A percentile compares a stretch with the other conserved stretches of the same genome.
These are phyloP conservation scores for Penaeus chinensis DNA, from an alignment of 1,140 invertebrate species.

Conservation along the genomic window DNA sequence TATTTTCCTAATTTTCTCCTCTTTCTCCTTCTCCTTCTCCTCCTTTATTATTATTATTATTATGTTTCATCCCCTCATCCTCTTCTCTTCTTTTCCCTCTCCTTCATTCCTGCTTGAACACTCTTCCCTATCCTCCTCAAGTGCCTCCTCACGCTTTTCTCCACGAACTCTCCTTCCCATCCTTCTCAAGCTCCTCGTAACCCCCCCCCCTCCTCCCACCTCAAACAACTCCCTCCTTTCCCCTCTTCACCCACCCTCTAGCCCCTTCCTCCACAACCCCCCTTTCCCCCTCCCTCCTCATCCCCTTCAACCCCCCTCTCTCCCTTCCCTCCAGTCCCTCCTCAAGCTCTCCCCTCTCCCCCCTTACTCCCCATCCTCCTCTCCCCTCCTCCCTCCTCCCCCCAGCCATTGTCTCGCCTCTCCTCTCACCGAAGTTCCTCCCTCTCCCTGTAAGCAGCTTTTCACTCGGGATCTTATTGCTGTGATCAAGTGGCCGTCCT, in stretches of 20 bases:
- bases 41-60: background rate
- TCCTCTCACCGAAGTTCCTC: too few species aligned
- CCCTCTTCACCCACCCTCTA: background rate
- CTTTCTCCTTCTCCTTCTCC: background rate
- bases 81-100: background rate
- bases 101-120: too few species aligned
- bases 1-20: background rate
- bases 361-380: background rate
- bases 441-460: too few species aligned
- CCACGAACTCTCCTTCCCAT: too few species aligned
- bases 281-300: background rate
- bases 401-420: too few species aligned
- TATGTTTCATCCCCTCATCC: background rate
- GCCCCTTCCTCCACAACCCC: background rate
- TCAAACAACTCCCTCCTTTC: background rate
- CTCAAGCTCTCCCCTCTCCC: background rate
- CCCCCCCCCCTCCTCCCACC: background rate
- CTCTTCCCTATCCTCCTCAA: too few species aligned
- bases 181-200: background rate
- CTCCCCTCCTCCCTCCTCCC: background rate
- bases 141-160: background rate
- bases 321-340: background rate
- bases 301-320: too few species aligned
- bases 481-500: too few species aligned
- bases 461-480: too few species aligned